Evolutionary conservation across 2,888 invertebrate species (phyloP).

Genomic region (Drosophila lutescens): DNA sequence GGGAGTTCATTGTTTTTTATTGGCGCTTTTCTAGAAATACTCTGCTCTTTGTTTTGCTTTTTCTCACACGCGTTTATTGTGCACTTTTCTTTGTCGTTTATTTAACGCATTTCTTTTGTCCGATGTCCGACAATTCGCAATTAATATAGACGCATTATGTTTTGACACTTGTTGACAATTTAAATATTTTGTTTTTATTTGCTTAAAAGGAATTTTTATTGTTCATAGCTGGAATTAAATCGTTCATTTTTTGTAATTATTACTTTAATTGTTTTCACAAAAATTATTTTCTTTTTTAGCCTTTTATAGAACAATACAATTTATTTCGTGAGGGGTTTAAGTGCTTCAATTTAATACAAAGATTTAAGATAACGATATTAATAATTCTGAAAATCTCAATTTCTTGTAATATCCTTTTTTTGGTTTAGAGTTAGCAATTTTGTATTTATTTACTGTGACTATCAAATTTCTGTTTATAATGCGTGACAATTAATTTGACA

Average conservation of each 20-base stretch:
- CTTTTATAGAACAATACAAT: background rate
- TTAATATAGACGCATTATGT: constrained; percentile 17
- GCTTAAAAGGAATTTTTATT: constrained; percentile 15
- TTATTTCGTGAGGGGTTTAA: too few relatives aligned
- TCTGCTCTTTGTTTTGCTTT: background rate
- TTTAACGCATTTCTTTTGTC: constrained; percentile 22
- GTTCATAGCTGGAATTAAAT: background rate
- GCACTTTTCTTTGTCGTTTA: constrained; percentile 28
- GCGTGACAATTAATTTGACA: background rate
- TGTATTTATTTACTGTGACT: background rate
- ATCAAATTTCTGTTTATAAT: background rate
- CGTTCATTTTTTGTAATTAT: background rate
- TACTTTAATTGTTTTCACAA: background rate
- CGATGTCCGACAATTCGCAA: constrained; percentile 22
- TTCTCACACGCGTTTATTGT: constrained; percentile 19
- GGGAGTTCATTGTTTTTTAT: constrained; percentile 15
- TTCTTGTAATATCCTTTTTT: background rate
- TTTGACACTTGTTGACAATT: constrained; percentile 40
- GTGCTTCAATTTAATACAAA: background rate
- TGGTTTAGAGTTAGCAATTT: background rate
- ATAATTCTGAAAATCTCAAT: background rate
- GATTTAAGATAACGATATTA: background rate
- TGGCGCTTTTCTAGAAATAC: constrained; percentile 1
- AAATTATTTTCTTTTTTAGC: too few relatives aligned
- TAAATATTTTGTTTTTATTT: background rate